These are phyloP conservation scores for Charanyca ferruginea DNA, from an alignment of 2,888 invertebrate genomes.

Conservation along the genomic window DNA sequence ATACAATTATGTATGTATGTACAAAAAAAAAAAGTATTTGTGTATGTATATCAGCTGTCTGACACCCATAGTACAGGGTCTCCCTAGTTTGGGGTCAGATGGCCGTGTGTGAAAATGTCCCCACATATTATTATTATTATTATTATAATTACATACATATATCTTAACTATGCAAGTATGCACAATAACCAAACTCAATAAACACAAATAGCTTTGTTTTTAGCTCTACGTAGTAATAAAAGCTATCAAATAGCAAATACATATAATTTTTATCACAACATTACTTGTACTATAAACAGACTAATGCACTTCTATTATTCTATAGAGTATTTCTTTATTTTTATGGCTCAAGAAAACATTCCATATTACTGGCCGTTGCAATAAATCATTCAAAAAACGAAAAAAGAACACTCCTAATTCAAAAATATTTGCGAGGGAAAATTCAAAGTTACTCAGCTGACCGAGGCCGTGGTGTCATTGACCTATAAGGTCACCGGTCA, in stretches of 20 bases:
- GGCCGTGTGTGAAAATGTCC: too few relatives aligned
- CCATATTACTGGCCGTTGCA: too few relatives aligned
- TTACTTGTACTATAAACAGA: slow-evolving; percentile 22
- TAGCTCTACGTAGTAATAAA: slow-evolving; percentile 18
- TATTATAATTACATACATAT: too few relatives aligned
- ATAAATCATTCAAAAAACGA: background rate
- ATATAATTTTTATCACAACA: slow-evolving; percentile 28
- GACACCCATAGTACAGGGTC: too few relatives aligned
- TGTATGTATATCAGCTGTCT: too few relatives aligned
- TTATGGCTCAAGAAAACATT: slow-evolving; percentile 13
- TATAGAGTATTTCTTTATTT: slow-evolving; percentile 2
- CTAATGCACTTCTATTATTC: slow-evolving; percentile 18
- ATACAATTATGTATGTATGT: too few relatives aligned
- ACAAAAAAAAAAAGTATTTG: too few relatives aligned
- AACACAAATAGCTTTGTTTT: slow-evolving; percentile 41
- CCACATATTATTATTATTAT: too few relatives aligned
- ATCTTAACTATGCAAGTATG: background rate
- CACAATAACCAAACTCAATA: slow-evolving; percentile 17
- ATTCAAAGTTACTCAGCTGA: slow-evolving; percentile 55
- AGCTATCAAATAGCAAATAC: slow-evolving; percentile 19
- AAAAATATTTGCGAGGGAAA: slow-evolving; percentile 49
- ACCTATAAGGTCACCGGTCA: slow-evolving; percentile 77
- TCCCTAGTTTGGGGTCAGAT: too few relatives aligned
- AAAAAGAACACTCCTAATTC: slow-evolving; percentile 5
- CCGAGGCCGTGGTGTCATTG: slow-evolving; percentile 72